Evolutionary conservation across 2,888 invertebrate species (phyloP).

Genomic region (Stegophylla sp.): DNA sequence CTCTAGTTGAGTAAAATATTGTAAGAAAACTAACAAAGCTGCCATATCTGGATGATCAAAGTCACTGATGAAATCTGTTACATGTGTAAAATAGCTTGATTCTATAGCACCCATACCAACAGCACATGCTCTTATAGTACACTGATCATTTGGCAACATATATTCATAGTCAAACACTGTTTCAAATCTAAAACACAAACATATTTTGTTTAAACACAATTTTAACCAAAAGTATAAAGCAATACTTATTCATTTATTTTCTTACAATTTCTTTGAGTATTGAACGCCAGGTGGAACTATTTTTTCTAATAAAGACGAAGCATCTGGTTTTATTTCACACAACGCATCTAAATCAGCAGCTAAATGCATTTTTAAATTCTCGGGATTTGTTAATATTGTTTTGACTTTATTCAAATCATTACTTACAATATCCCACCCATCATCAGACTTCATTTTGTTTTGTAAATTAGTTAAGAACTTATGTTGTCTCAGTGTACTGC

Average conservation of each 20-base stretch:
- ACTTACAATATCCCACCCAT: conserved; percentile 67
- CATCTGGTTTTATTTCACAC: conserved; percentile 65
- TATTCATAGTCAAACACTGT: conserved; percentile 67
- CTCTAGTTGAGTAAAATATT: conserved; percentile 86
- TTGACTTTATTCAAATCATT: conserved; percentile 69
- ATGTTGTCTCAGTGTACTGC: conserved; percentile 78
- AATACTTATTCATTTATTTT: conserved; percentile 62
- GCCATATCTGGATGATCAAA: conserved; percentile 74
- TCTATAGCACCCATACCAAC: conserved; percentile 84
- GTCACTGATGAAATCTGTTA: conserved; percentile 73
- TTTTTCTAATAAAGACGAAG: conserved; percentile 69
- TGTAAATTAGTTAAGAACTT: conserved; percentile 76
- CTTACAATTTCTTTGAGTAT: background rate
- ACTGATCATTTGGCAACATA: conserved; percentile 64
- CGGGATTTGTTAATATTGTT: conserved; percentile 69
- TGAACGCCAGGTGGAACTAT: conserved; percentile 64
- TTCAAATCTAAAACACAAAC: conserved; percentile 64
- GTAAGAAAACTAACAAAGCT: conserved; percentile 78
- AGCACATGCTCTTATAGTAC: conserved; percentile 70
- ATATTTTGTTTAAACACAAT: background rate
- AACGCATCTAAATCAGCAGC: conserved; percentile 75
- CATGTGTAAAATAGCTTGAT: conserved; percentile 76
- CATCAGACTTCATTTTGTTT: conserved; percentile 69
- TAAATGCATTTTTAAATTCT: conserved; percentile 75
- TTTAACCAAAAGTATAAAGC: conserved; percentile 62